phyloP scores from a whole-genome alignment of 2,797 vertebrate species.

The Kryptolebias ocellatus region DNA sequence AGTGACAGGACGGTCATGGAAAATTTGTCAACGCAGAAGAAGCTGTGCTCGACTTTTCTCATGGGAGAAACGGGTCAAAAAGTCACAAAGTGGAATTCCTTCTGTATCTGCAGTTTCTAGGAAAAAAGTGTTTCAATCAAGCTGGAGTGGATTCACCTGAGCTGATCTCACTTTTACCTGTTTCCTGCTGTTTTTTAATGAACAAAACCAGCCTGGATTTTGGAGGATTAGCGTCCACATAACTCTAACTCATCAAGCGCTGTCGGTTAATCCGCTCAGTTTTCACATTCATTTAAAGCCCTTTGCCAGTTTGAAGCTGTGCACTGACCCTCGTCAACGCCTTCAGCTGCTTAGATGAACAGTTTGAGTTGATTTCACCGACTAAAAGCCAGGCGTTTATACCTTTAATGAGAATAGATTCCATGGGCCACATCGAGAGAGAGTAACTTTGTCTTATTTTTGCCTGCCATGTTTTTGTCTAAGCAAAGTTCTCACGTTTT shows the following conservation, averaged over 20 bases:
- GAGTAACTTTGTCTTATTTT: not conserved
- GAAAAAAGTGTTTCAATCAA: not conserved
- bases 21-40: constrained; percentile 5
- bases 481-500: constrained; percentile 19
- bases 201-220: constrained; percentile 63
- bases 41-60: constrained; percentile 14
- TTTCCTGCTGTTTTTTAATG: constrained; percentile 21
- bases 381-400: constrained; percentile 53
- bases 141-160: not conserved
- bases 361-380: too few relatives aligned
- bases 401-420: constrained; percentile 58
- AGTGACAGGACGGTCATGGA: constrained; percentile 45
- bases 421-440: constrained; percentile 39
- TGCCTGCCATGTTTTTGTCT: too few relatives aligned
- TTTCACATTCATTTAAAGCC: constrained; percentile 42
- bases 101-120: not conserved
- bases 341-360: constrained; percentile 13
- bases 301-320: constrained; percentile 33
- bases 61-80: constrained; percentile 33
- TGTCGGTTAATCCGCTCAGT: constrained; percentile 50
- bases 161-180: constrained; percentile 48
- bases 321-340: constrained; percentile 51
- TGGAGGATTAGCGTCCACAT: constrained; percentile 45
- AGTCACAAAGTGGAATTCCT: constrained; percentile 6
- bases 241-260: constrained; percentile 48